phyloP scores from a whole-genome alignment of 2,888 invertebrate genomes.

The Colletes collaris region DNA sequence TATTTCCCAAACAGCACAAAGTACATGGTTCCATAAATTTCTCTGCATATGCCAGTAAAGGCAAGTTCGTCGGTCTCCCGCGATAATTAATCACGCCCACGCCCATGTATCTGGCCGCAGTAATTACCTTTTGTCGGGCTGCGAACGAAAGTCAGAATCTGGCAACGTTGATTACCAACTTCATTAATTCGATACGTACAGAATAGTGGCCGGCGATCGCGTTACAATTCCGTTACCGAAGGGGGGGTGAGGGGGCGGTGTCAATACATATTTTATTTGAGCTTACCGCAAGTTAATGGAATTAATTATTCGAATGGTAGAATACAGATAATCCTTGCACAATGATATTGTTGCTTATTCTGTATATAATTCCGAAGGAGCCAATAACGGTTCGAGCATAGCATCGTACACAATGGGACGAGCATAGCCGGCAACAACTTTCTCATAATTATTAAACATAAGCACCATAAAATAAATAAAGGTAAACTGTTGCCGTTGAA shows the following conservation, averaged over 20 bases:
- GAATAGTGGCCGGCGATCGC: slow-evolving; percentile 42
- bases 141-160: slow-evolving; percentile 64
- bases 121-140: slow-evolving; percentile 62
- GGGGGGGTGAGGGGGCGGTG: not conserved
- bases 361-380: no score
- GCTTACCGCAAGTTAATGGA: slow-evolving; percentile 56
- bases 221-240: slow-evolving; percentile 50
- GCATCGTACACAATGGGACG: no score
- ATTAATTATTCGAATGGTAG: slow-evolving; percentile 59
- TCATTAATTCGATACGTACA: slow-evolving; percentile 62
- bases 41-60: slow-evolving; percentile 60
- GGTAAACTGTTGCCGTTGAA: no score
- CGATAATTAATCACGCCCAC: slow-evolving; percentile 62
- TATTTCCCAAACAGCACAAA: slow-evolving; percentile 56
- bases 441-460: no score
- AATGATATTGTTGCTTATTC: slow-evolving; percentile 40
- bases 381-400: not conserved
- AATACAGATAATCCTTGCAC: slow-evolving; percentile 50
- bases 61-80: slow-evolving; percentile 57
- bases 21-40: slow-evolving; percentile 61
- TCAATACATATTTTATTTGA: slow-evolving; percentile 53
- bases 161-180: slow-evolving; percentile 63
- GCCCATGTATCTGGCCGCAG: slow-evolving; percentile 58
- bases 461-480: no score
- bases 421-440: no score